Percentiles rank a stretch among this genome's conserved stretches.
Conservation (phyloP, 2,888 invertebrate genomes). For the Drosophila paracracens region DNA sequence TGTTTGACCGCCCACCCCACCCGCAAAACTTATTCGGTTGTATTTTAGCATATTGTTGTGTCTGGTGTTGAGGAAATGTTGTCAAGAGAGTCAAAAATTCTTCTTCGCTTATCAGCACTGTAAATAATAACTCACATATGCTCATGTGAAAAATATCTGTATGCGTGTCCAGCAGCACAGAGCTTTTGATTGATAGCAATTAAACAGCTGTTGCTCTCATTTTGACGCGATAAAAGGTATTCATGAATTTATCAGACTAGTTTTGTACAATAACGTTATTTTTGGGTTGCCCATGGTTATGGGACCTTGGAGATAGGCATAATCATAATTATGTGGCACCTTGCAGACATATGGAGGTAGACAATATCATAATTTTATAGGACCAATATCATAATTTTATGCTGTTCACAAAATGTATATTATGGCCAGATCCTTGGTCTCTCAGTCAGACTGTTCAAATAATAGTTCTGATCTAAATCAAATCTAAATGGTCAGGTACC, state of each 20-base stretch:
- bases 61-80: constrained; percentile 7
- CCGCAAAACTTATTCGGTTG: not conserved
- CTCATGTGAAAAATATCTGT: not conserved
- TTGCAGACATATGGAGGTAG: not conserved
- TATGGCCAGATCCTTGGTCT: not conserved
- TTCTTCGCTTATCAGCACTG: constrained; percentile 42
- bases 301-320: not conserved
- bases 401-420: not conserved
- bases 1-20: constrained; percentile 9
- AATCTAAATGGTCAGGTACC: not conserved
- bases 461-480: not conserved
- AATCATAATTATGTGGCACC: not conserved
- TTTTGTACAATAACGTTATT: not conserved
- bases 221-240: not conserved
- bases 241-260: constrained; percentile 1
- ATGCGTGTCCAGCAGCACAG: not conserved
- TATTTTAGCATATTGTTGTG: constrained; percentile 14
- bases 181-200: constrained; percentile 23
- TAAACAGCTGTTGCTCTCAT: constrained; percentile 57
- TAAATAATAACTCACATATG: constrained; percentile 4
- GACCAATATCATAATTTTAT: not conserved
- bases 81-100: constrained; percentile 1
- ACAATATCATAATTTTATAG: not conserved
- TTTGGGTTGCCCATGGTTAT: not conserved
- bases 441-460: not conserved